phyloP scores from a whole-genome alignment of 2,888 invertebrate species.

The Blastobasis adustella region DNA sequence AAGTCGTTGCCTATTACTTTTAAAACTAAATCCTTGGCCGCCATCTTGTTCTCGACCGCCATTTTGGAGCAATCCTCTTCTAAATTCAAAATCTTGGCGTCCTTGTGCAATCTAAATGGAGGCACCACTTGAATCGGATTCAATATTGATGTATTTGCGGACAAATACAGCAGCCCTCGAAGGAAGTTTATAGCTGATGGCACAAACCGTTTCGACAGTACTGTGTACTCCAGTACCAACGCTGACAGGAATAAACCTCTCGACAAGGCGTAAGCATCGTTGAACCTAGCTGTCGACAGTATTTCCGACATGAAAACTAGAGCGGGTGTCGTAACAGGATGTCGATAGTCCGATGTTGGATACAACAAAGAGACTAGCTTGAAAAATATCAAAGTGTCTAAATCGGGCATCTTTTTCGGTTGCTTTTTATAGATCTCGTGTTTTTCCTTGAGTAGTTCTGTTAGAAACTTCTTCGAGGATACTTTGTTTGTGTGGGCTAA shows the following conservation, averaged over 20 bases:
- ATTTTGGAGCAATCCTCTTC: slow-evolving; percentile 60
- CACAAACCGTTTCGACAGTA: slow-evolving; percentile 84
- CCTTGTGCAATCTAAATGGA: slow-evolving; percentile 77
- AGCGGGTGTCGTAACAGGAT: slow-evolving; percentile 91
- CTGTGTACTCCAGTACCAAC: slow-evolving; percentile 85
- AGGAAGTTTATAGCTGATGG: slow-evolving; percentile 89
- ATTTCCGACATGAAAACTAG: slow-evolving; percentile 90
- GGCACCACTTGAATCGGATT: slow-evolving; percentile 78
- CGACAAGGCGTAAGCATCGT: slow-evolving; percentile 79
- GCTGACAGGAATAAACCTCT: slow-evolving; percentile 85
- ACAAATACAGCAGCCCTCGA: slow-evolving; percentile 82
- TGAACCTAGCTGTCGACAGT: slow-evolving; percentile 77
- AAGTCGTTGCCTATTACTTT: slow-evolving; percentile 75
- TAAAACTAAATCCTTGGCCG: slow-evolving; percentile 71
- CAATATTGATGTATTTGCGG: slow-evolving; percentile 76
- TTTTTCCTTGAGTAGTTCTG: slow-evolving; percentile 84
- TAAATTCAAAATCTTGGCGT: slow-evolving; percentile 75
- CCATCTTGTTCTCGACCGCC: slow-evolving; percentile 55
- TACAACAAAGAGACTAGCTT: slow-evolving; percentile 88
- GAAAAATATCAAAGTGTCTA: slow-evolving; percentile 85
- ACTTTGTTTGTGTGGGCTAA: slow-evolving; percentile 82
- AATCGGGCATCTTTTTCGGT: slow-evolving; percentile 75
- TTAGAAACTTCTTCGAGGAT: slow-evolving; percentile 78
- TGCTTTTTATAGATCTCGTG: slow-evolving; percentile 77
- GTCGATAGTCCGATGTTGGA: slow-evolving; percentile 92